phyloP scores from a whole-genome alignment of 2,797 vertebrate species.

The Centropyge bicolor region DNA sequence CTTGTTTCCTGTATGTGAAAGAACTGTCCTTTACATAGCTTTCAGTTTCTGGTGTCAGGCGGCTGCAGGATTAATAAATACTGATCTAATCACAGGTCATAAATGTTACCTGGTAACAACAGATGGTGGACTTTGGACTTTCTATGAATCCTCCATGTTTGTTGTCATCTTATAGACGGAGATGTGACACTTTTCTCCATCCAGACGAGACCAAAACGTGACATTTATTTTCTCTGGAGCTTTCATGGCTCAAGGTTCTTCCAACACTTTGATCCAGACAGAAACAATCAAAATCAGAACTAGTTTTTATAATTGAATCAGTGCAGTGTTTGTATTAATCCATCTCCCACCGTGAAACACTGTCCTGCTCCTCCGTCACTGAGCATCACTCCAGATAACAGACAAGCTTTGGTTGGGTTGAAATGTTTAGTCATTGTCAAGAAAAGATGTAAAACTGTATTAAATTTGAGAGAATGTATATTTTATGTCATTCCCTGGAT shows the following conservation, averaged over 20 bases:
- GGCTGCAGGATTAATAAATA: slow-evolving; percentile 7
- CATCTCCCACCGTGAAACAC: no score
- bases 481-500: slow-evolving; percentile 4
- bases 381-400: not conserved
- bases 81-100: slow-evolving; percentile 12
- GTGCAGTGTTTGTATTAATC: no score
- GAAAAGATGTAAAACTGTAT: not conserved
- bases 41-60: not conserved
- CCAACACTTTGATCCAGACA: no score
- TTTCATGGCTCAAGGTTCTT: no score
- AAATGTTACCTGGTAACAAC: not conserved
- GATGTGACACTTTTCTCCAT: no score
- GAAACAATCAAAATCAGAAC: no score
- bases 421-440: not conserved
- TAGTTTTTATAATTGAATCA: no score
- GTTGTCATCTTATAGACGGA: no score
- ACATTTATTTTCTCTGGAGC: no score
- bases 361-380: not conserved
- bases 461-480: not conserved
- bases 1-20: not conserved
- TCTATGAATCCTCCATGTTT: not conserved
- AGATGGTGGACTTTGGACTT: not conserved
- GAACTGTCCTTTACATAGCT: not conserved
- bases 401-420: not conserved
- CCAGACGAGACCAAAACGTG: no score